Percentiles rank a stretch among this genome's conserved stretches.
These are phyloP conservation scores for Psilopsiagon aymara DNA, from an alignment of 2,113 vertebrate species.

Conservation along the genomic window DNA sequence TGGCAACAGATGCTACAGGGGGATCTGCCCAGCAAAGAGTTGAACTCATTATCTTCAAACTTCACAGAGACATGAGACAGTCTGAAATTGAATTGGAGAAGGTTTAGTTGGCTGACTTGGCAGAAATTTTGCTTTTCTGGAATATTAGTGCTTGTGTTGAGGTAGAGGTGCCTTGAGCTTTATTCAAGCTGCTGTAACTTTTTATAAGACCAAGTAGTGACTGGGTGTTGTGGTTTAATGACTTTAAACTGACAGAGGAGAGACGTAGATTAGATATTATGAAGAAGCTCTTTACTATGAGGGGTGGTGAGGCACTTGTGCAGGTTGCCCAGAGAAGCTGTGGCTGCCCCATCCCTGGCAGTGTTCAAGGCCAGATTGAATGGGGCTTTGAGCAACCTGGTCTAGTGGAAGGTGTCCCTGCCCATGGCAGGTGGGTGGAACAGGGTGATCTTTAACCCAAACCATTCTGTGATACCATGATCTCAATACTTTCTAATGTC, in stretches of 20 bases:
- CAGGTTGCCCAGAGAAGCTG: not conserved
- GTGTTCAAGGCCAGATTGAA: not conserved
- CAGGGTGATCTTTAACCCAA: not conserved
- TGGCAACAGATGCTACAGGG: not conserved
- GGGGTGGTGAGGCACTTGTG: not conserved
- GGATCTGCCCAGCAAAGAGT: not conserved
- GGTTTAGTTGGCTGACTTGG: not conserved
- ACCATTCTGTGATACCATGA: not conserved
- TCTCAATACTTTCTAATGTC: not conserved
- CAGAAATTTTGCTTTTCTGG: not conserved
- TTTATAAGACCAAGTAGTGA: not conserved
- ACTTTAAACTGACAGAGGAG: not conserved
- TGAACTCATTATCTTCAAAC: not conserved
- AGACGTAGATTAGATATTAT: not conserved
- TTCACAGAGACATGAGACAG: not conserved
- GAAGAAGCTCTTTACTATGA: not conserved
- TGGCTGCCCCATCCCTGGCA: not conserved
- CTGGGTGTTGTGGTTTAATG: not conserved
- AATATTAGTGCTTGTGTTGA: not conserved
- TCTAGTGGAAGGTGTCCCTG: not conserved
- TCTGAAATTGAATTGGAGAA: too few species aligned
- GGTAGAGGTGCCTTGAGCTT: not conserved
- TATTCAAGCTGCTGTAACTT: not conserved
- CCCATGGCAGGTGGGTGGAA: not conserved
- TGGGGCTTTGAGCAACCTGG: not conserved